Conservation (phyloP, 2,888 invertebrate species). For the Xestia sexstrigata region DNA sequence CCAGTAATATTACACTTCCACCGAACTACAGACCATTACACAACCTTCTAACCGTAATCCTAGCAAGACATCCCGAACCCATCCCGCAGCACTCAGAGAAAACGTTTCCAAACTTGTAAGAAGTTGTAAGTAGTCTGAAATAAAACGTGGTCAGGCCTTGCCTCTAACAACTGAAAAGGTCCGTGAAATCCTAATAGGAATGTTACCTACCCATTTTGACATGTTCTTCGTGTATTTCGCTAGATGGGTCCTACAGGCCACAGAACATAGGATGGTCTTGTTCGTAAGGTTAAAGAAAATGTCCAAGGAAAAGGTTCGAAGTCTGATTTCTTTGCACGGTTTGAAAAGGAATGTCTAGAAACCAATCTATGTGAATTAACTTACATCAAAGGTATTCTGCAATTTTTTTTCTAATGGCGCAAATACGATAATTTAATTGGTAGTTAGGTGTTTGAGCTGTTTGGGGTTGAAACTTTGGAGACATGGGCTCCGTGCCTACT, state of each 20-base stretch:
- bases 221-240: constrained; percentile 32
- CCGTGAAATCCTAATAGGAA: constrained; percentile 46
- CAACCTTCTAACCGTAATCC: constrained; percentile 52
- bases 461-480: no score
- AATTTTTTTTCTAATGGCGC: no score
- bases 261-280: neutral
- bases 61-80: constrained; percentile 49
- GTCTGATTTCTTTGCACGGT: neutral
- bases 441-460: no score
- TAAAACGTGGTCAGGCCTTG: constrained; percentile 68
- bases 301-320: neutral
- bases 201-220: constrained; percentile 38
- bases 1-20: neutral
- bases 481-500: no score
- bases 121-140: constrained; percentile 77
- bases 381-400: neutral
- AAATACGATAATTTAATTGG: no score
- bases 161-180: constrained; percentile 43
- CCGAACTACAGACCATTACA: neutral
- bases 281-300: neutral
- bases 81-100: constrained; percentile 66
- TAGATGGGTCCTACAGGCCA: neutral
- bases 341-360: neutral
- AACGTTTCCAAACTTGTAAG: constrained; percentile 73
- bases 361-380: neutral